phyloP scores from a whole-genome alignment of 2,113 vertebrate species.

The Suricata suricatta region DNA sequence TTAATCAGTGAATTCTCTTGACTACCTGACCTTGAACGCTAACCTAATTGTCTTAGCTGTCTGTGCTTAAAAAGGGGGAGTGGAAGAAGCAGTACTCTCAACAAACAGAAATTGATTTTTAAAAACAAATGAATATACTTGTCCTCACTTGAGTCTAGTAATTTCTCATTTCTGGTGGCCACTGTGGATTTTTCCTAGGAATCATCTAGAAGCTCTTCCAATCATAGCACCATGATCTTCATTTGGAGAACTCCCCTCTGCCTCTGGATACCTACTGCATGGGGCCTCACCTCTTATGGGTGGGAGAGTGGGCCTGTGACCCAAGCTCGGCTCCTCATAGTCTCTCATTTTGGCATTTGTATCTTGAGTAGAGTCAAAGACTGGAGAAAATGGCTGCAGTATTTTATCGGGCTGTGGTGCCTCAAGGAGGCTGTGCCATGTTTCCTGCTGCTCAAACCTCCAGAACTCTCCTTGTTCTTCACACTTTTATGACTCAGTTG shows the following conservation, averaged over 20 bases:
- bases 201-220: neutral
- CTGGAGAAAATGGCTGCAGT: fast-evolving
- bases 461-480: neutral
- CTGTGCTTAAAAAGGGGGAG: neutral
- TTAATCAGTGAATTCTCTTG: neutral
- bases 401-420: neutral
- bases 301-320: neutral
- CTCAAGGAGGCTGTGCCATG: neutral
- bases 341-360: neutral
- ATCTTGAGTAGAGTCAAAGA: neutral
- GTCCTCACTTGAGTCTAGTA: neutral
- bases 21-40: neutral
- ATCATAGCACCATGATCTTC: neutral
- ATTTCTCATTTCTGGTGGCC: neutral
- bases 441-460: neutral
- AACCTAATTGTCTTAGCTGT: neutral
- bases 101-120: neutral
- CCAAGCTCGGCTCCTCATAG: neutral
- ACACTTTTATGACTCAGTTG: neutral
- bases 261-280: neutral
- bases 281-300: neutral
- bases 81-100: neutral
- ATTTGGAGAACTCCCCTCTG: too few species aligned
- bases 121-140: neutral
- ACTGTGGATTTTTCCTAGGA: neutral